Base-by-base conservation (phyloP, 1,140 invertebrate species). In the Papilio aristodemus region DNA sequence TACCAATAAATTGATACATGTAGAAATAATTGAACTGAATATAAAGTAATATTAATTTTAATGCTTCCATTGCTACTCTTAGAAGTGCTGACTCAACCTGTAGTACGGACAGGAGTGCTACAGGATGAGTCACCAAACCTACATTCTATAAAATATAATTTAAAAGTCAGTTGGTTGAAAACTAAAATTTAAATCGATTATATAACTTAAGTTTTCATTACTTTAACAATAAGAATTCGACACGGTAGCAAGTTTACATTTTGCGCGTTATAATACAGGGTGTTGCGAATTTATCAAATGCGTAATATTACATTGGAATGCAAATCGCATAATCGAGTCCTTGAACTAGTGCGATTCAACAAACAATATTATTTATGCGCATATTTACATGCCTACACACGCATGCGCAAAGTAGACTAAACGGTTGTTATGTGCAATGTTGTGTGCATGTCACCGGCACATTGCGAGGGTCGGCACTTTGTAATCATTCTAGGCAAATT, bases 211-310 rank as follows among this genome's bases (percentile, higher is more conserved):
- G 8, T 19, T 39, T 13, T 11, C 10, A 54, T 11, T 17, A 4
- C 19, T 54, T 25, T 22, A 54, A 25, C 9, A 46, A 50, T 22
- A 43, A 43, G 4, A 4, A 50, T 50, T 50, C 11, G 46, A 22
- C 2, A 22, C 46, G 17, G 46, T 10, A 22, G 19, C 22, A 14
- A 46, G 41, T 6, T 22, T 13, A 25, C 19, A 54, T 54, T 54
- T 54, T 13, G 9, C 46, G 46, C 46, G 11, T 54, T 54, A 22
- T 5, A 8, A 54, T 13, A 11, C 46, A 25, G 19, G 19, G 19
- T 54, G 46, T 54, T 25, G 19, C 46, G 46, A 54, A 54, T 54
- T 54, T 22, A 46, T 46, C 43, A 10, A 54, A 22, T 54, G 46
- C 22, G n/a, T 19, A 10, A 4, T 19, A 22, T 54, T 54, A 11